Conservation (phyloP, 2,797 vertebrate species). For the Triplophysa yarkandensis region DNA sequence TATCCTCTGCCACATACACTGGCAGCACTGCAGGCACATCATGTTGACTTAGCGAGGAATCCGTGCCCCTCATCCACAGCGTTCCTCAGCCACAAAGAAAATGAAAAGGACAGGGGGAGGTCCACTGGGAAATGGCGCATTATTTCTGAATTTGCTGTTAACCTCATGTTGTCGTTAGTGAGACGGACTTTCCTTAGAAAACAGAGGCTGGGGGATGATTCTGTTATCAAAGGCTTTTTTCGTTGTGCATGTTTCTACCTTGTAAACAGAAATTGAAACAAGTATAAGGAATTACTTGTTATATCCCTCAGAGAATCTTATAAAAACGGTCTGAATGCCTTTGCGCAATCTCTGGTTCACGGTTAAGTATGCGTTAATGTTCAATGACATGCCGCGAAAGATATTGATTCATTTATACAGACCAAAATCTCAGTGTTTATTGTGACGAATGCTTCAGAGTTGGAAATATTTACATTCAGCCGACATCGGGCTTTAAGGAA, state of each 20-base stretch:
- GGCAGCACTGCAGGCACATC: conserved; percentile 70
- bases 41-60: conserved; percentile 78
- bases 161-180: conserved; percentile 72
- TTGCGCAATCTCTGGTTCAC: conserved; percentile 48
- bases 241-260: conserved; percentile 44
- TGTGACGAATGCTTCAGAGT: conserved; percentile 20
- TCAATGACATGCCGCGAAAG: conserved; percentile 13
- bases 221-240: conserved; percentile 66
- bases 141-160: conserved; percentile 70
- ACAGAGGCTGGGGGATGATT: conserved; percentile 58
- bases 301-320: conserved; percentile 51
- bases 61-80: conserved; percentile 70
- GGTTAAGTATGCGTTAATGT: conserved; percentile 4
- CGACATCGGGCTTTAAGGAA: conserved; percentile 59
- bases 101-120: conserved; percentile 63
- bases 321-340: conserved; percentile 51
- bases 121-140: conserved; percentile 64
- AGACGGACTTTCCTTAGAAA: conserved; percentile 58
- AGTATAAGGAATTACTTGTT: conserved; percentile 52
- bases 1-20: conserved; percentile 73
- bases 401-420: conserved; percentile 44
- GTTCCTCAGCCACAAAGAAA: conserved; percentile 64
- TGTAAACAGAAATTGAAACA: conserved; percentile 58
- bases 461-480: conserved; percentile 59
- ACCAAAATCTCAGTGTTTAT: conserved; percentile 45